Conservation (phyloP, 1,140 invertebrate species). For the Leptopilina boulardi region DNA sequence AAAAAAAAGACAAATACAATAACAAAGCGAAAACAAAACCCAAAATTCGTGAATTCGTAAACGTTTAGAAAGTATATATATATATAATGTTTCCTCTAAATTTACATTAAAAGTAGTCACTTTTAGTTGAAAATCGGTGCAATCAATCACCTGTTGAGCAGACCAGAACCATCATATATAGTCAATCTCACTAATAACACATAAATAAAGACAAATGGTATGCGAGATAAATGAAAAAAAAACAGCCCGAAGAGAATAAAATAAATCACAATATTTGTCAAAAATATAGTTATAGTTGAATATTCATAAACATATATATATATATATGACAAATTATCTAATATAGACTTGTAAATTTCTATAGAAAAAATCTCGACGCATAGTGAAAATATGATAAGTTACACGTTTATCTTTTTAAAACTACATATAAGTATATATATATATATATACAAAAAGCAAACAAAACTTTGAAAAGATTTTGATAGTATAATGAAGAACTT, state of each 20-base stretch:
- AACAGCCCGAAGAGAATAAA: neutral
- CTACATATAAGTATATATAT: too few relatives aligned
- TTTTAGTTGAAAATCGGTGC: neutral
- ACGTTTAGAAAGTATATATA: slow-evolving; percentile 16
- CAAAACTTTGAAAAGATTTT: too few relatives aligned
- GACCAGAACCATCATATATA: neutral
- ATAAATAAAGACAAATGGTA: neutral
- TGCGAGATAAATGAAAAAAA: neutral
- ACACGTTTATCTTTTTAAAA: too few relatives aligned
- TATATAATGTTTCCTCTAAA: neutral
- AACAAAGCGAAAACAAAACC: neutral
- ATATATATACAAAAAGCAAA: too few relatives aligned
- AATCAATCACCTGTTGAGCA: slow-evolving; percentile 6
- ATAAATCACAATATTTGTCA: neutral
- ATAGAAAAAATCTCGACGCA: neutral
- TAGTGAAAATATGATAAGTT: neutral
- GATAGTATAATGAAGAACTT: too few relatives aligned
- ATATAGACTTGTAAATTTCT: too few relatives aligned
- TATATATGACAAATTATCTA: neutral
- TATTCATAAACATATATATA: neutral
- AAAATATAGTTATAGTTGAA: neutral
- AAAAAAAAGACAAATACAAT: neutral
- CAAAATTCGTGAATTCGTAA: neutral
- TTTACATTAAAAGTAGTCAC: neutral
- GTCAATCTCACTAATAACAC: neutral